Conservation (phyloP, 2,113 vertebrate genomes). For the Anseranas semipalmata region DNA sequence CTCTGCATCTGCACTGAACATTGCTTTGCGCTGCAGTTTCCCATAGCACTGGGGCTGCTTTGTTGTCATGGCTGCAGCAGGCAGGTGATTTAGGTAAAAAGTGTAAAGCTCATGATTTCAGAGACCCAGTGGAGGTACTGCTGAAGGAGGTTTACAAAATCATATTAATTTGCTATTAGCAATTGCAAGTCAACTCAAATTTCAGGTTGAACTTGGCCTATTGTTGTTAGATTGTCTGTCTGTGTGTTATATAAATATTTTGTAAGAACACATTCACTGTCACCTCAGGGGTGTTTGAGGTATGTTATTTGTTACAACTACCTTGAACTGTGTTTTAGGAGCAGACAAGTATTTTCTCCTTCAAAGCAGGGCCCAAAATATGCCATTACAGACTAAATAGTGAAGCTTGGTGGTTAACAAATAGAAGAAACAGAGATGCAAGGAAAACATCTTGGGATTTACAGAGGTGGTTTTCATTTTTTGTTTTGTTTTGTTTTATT, state of each 20-base stretch:
- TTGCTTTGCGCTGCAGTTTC: neutral
- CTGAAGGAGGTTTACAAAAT: neutral
- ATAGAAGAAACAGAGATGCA: neutral
- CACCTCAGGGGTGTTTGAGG: neutral
- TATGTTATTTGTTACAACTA: neutral
- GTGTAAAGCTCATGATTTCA: neutral
- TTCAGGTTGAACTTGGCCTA: neutral
- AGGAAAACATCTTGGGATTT: neutral
- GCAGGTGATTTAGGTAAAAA: neutral
- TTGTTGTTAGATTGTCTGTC: neutral
- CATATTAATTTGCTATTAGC: neutral
- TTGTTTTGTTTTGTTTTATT: neutral
- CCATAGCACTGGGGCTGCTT: neutral
- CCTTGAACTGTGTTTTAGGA: neutral
- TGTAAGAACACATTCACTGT: neutral
- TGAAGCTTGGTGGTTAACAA: neutral
- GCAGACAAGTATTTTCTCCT: neutral
- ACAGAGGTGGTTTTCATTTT: neutral
- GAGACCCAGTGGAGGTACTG: neutral
- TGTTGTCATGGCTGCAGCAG: slow-evolving; percentile 1
- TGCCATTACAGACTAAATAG: neutral
- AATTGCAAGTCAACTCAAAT: neutral
- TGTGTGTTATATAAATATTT: neutral
- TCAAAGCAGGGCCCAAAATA: neutral
- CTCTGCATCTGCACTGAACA: neutral